These are phyloP conservation scores for Diarsia brunnea DNA, from an alignment of 2,888 invertebrate species.

Conservation along the genomic window DNA sequence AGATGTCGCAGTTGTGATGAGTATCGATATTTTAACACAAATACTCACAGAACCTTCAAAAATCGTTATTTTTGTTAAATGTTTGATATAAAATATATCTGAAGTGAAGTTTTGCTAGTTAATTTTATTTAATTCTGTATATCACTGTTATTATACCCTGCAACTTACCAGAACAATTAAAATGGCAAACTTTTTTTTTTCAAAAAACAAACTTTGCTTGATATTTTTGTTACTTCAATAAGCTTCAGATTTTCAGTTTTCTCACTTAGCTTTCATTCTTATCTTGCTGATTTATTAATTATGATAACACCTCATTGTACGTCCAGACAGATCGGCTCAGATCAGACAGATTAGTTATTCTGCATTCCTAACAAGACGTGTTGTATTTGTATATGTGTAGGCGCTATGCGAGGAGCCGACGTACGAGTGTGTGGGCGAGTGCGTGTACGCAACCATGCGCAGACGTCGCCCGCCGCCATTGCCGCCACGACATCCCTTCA, in stretches of 20 bases:
- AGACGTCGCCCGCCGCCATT: conserved; percentile 76
- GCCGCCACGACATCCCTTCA: conserved; percentile 70
- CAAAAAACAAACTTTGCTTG: not conserved
- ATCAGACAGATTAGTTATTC: no score
- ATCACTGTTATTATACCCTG: not conserved
- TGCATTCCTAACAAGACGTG: not conserved
- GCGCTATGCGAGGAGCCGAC: conserved; percentile 77
- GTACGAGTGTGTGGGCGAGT: conserved; percentile 85
- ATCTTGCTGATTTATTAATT: no score
- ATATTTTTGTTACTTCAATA: no score
- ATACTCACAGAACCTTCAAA: not conserved
- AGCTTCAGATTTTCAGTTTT: no score
- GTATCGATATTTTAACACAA: not conserved
- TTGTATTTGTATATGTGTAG: not conserved
- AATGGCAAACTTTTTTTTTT: not conserved
- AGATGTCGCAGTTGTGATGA: not conserved
- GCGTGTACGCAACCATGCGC: conserved; percentile 79
- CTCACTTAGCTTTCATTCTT: no score
- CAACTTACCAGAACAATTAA: not conserved
- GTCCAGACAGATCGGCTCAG: no score
- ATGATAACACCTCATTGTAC: no score
- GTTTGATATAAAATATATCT: not conserved
- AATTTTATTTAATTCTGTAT: not conserved
- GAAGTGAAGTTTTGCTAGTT: not conserved
- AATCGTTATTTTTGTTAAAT: not conserved